phyloP scores from a whole-genome alignment of 2,888 invertebrate species.

The Dione vanillae region DNA sequence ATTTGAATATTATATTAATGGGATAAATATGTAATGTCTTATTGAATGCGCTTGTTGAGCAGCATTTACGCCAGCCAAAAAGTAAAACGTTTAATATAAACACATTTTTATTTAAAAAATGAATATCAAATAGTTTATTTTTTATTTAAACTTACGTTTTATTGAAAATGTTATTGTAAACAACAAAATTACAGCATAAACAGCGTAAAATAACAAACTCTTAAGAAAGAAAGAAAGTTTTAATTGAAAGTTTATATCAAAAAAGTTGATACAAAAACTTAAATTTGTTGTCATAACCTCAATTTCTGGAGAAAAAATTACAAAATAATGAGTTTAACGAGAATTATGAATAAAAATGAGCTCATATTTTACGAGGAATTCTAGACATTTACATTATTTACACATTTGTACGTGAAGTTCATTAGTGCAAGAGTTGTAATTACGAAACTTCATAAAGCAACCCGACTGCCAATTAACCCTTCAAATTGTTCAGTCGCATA shows the following conservation, averaged over 20 bases:
- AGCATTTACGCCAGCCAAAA: background rate
- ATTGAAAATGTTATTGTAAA: background rate
- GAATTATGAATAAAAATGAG: background rate
- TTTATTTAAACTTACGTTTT: too few relatives aligned
- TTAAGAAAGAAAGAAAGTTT: background rate
- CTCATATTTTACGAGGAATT: background rate
- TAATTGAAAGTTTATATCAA: background rate
- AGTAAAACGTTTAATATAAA: background rate
- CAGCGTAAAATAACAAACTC: background rate
- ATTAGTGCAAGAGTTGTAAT: conserved; percentile 49
- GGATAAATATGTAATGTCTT: too few relatives aligned
- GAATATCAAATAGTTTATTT: background rate
- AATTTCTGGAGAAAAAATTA: background rate
- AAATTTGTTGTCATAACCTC: background rate
- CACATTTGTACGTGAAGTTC: conserved; percentile 26
- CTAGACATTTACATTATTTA: background rate
- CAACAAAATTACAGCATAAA: background rate
- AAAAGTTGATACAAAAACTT: background rate
- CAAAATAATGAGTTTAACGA: background rate
- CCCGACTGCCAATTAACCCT: conserved; percentile 72
- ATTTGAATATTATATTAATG: too few relatives aligned
- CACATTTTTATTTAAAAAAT: background rate
- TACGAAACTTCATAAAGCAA: conserved; percentile 48
- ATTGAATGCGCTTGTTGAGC: too few relatives aligned
- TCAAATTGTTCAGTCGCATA: conserved; percentile 77